Evolutionary conservation across 2,113 vertebrate genomes (phyloP).

Genomic region (Regulus satrapa): DNA sequence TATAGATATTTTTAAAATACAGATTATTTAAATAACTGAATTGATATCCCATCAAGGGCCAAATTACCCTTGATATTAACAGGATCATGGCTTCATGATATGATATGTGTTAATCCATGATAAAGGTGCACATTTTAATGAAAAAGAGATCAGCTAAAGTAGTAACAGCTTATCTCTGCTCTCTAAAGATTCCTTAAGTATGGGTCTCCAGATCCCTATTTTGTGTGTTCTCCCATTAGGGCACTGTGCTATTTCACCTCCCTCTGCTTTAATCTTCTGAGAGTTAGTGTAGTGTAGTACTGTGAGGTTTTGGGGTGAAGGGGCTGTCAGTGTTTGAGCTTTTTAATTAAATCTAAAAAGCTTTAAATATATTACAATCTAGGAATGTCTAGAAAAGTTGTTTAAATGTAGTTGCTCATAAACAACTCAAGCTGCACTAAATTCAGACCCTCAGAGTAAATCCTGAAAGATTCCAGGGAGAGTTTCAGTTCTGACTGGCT

Average conservation of each 20-base stretch:
- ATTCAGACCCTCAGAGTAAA: not conserved
- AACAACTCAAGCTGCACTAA: not conserved
- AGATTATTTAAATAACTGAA: not conserved
- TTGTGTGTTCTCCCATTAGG: not conserved
- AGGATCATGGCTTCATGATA: not conserved
- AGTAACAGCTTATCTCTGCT: not conserved
- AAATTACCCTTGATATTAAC: not conserved
- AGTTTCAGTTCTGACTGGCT: not conserved
- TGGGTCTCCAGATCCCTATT: not conserved
- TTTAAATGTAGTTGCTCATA: not conserved
- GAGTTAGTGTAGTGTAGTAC: not conserved
- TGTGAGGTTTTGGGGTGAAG: accelerated
- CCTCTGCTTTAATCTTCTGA: not conserved
- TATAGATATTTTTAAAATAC: not conserved
- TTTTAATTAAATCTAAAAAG: not conserved
- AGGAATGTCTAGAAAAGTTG: not conserved
- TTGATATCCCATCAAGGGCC: not conserved
- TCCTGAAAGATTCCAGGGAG: not conserved
- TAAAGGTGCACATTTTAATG: not conserved
- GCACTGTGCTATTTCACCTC: not conserved
- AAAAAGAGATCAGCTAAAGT: not conserved
- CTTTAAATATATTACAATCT: not conserved
- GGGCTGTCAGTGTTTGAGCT: not conserved
- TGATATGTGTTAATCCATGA: not conserved
- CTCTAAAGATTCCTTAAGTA: not conserved